Base-by-base conservation (phyloP, 2,113 vertebrate species). In the Megatriorchis doriae region DNA sequence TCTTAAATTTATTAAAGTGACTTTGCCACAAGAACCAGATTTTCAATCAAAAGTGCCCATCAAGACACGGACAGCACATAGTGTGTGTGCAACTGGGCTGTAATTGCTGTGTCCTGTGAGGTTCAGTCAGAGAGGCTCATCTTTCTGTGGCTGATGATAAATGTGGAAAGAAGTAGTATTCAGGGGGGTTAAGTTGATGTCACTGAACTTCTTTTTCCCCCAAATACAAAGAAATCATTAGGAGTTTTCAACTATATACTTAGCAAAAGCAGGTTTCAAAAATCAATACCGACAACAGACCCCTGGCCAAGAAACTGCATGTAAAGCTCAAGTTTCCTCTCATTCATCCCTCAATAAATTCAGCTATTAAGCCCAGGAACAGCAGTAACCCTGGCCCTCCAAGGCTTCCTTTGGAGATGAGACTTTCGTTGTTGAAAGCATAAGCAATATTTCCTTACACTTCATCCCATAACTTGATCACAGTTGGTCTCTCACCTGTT, bases 41-140 rank as follows among this genome's bases (percentile, higher is more conserved):
- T 81, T 66, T 55, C 21, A 27, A 6, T 21, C 6, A 68, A 25
- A 61, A 73, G 20, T 22, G 8, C 13, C 50, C 16, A 34, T n/a
- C 29, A 47, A 47, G 43, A 38, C 13, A 21, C 1, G 7, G 48
- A 45, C 26, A 38, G 13, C 27, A 48, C n/a, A 8, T 4, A 4
- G 42, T 9, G 38, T 22, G 27, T 9, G 21, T 43, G 31, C 31
- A 71, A 50, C 50, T 10, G 10, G 32, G 62, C 25, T 75, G 27
- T 25, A 71, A 66, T 13, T 36, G 13, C 36, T 43, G 36, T 13
- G 23, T 50, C 43, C 32, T 6, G 13, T 18, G 31, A 75, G 23
- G 15, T 48, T 68, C 15, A 0, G 4, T 63, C 15, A 0, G 5
- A 47, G 11, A 21, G 25, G 4, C 10, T 48, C 21, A 1, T 34